phyloP scores from a whole-genome alignment of 2,888 invertebrate species.

The Ornithoptera alexandrae region DNA sequence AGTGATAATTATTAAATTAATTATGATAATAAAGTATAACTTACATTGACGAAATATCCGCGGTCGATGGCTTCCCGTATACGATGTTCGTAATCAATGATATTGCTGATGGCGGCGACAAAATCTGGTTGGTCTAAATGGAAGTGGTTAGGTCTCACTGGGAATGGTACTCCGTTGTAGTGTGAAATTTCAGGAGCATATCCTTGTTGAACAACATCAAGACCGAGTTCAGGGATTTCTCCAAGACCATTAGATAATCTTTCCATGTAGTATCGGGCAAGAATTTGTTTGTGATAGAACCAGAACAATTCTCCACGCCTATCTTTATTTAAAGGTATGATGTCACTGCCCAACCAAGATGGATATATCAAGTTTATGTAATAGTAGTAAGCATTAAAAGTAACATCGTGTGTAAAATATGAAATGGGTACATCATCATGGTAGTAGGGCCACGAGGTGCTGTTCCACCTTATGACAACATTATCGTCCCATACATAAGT shows the following conservation, averaged over 20 bases:
- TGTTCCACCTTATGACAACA: slow-evolving; percentile 82
- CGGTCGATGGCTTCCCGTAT: slow-evolving; percentile 81
- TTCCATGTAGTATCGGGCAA: slow-evolving; percentile 87
- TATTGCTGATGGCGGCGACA: slow-evolving; percentile 61
- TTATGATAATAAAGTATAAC: slow-evolving; percentile 32
- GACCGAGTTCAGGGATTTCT: slow-evolving; percentile 81
- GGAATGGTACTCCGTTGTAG: slow-evolving; percentile 83
- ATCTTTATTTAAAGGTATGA: slow-evolving; percentile 75
- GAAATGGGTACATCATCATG: slow-evolving; percentile 77
- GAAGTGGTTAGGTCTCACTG: slow-evolving; percentile 80
- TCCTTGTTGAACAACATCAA: slow-evolving; percentile 78
- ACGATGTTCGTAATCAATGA: slow-evolving; percentile 77
- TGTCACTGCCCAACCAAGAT: slow-evolving; percentile 81
- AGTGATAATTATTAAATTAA: not conserved
- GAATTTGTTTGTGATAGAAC: slow-evolving; percentile 83
- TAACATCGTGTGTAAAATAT: slow-evolving; percentile 87
- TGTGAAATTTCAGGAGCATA: slow-evolving; percentile 82
- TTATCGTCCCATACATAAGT: slow-evolving; percentile 65
- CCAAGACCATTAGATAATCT: slow-evolving; percentile 85
- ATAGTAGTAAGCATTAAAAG: slow-evolving; percentile 83
- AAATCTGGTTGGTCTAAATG: slow-evolving; percentile 70
- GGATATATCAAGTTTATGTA: slow-evolving; percentile 82
- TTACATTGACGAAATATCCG: slow-evolving; percentile 72
- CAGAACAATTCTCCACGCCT: slow-evolving; percentile 83
- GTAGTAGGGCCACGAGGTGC: slow-evolving; percentile 78